phyloP scores from a whole-genome alignment of 1,140 invertebrate genomes.

The Melanaphis sacchari region DNA sequence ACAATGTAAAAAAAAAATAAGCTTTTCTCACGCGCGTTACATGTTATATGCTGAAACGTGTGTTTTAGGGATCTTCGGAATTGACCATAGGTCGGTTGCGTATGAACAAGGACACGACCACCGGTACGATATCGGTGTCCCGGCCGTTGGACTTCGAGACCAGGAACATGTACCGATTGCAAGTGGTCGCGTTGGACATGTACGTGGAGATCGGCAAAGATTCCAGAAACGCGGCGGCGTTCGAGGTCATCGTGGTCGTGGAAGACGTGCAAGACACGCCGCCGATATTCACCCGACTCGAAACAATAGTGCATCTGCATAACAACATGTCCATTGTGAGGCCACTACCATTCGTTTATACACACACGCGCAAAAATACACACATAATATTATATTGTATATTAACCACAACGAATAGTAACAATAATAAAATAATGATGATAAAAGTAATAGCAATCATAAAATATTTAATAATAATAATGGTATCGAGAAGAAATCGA shows the following conservation, averaged over 20 bases:
- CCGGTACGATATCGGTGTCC: slow-evolving; percentile 60
- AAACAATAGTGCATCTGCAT: slow-evolving; percentile 55
- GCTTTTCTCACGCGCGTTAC: background rate
- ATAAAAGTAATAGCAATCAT: background rate
- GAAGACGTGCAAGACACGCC: slow-evolving; percentile 86
- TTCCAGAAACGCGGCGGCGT: slow-evolving; percentile 82
- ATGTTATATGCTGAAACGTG: background rate
- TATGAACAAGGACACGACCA: slow-evolving; percentile 61
- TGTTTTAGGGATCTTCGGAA: slow-evolving; percentile 70
- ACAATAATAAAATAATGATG: background rate
- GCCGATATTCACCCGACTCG: slow-evolving; percentile 71
- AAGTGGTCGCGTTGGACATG: slow-evolving; percentile 82
- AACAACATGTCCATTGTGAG: slow-evolving; percentile 56
- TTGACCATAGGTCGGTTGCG: slow-evolving; percentile 61
- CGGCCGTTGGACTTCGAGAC: slow-evolving; percentile 82
- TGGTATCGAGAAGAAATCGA: background rate
- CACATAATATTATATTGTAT: background rate
- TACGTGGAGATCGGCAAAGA: slow-evolving; percentile 81
- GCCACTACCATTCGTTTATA: background rate
- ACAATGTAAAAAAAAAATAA: background rate
- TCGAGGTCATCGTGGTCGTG: slow-evolving; percentile 81
- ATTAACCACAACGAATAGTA: background rate
- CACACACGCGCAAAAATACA: background rate
- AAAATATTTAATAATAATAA: background rate
- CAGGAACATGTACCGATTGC: slow-evolving; percentile 82